Percentiles rank a stretch among this genome's conserved stretches.
phyloP scores from a whole-genome alignment of 2,888 invertebrate genomes.

The Drosophila picticornis region DNA sequence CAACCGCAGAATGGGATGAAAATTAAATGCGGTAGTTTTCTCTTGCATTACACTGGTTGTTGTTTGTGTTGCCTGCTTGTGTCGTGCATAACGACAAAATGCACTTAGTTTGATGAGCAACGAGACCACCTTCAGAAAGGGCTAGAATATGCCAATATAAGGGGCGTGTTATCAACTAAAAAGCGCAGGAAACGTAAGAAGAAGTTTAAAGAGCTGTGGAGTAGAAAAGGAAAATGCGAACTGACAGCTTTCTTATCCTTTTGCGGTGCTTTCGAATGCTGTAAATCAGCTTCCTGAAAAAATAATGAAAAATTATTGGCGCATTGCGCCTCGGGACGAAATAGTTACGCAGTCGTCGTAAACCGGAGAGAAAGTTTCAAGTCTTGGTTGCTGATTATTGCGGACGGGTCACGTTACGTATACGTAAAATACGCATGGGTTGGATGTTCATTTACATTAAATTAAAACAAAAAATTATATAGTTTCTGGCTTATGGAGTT shows the following conservation, averaged over 20 bases:
- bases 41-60: not conserved
- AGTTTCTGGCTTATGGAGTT: not conserved
- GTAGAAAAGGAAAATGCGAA: conserved; percentile 14
- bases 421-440: not conserved
- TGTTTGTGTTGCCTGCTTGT: conserved; percentile 25
- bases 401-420: conserved; percentile 12
- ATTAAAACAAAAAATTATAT: conserved; percentile 1
- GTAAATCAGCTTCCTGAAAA: conserved; percentile 53
- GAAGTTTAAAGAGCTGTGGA: conserved; percentile 24
- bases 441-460: not conserved
- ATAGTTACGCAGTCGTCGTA: not conserved
- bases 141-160: conserved; percentile 34
- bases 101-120: conserved; percentile 65
- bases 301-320: conserved; percentile 63
- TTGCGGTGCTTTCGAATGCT: conserved; percentile 23
- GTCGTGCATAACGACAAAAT: conserved; percentile 49
- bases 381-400: conserved; percentile 3
- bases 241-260: conserved; percentile 35
- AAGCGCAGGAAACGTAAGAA: not conserved
- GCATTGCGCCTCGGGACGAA: conserved; percentile 43
- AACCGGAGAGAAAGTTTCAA: not conserved
- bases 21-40: conserved; percentile 37
- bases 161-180: conserved; percentile 13
- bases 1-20: conserved; percentile 11
- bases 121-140: conserved; percentile 6